Evolutionary conservation across 2,113 vertebrate species (phyloP).

Genomic region (Donacobius atricapilla): DNA sequence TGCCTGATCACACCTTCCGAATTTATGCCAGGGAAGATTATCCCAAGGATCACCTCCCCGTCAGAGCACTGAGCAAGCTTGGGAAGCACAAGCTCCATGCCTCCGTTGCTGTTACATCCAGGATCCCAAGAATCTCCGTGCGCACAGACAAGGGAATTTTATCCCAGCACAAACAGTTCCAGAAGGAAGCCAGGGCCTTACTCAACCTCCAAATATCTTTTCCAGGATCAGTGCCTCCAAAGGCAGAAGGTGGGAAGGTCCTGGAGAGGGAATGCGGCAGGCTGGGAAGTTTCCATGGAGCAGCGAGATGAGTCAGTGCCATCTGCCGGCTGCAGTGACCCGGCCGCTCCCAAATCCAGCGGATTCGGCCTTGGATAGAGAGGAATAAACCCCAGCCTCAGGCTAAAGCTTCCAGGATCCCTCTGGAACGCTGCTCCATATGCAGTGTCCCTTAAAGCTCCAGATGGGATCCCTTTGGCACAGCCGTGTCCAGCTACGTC

Average conservation of each 20-base stretch:
- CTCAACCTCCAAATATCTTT: background rate
- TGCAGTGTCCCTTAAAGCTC: background rate
- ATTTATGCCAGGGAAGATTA: background rate
- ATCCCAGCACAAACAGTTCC: background rate
- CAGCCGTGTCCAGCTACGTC: rapidly evolving
- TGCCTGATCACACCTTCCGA: background rate
- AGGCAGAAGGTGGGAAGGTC: background rate
- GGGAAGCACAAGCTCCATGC: background rate
- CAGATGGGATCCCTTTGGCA: rapidly evolving
- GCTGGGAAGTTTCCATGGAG: background rate
- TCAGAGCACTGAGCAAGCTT: background rate
- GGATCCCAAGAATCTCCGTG: background rate
- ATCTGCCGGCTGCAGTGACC: slow-evolving; percentile 36
- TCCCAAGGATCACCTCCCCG: background rate
- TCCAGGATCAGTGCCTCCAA: background rate
- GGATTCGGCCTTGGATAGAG: rapidly evolving
- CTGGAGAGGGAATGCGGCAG: background rate
- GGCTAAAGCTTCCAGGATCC: background rate
- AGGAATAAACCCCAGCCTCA: background rate
- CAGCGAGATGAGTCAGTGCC: slow-evolving; percentile 43
- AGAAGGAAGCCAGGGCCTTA: background rate
- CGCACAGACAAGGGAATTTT: background rate
- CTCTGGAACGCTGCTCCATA: background rate
- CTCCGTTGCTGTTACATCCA: rapidly evolving
- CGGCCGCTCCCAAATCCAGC: background rate